These are phyloP conservation scores for Pogonomyrmex californicus DNA, from an alignment of 1,140 invertebrate genomes.

Conservation along the genomic window DNA sequence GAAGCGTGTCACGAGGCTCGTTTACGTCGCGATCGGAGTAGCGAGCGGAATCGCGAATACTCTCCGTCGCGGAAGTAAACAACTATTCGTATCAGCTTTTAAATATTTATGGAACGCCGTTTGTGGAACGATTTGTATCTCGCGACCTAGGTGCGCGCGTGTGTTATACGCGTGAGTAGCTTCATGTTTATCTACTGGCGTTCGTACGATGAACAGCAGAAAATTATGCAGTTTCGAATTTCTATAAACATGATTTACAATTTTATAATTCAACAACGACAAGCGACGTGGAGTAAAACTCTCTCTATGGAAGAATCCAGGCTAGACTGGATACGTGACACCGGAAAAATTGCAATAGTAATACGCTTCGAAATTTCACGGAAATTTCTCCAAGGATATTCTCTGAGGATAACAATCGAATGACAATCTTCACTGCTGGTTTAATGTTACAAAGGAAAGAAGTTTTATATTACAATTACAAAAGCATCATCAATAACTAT, in stretches of 20 bases:
- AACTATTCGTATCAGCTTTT: slow-evolving; percentile 46
- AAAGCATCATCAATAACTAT: background rate
- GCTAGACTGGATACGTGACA: background rate
- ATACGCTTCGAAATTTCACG: background rate
- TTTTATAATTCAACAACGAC: background rate
- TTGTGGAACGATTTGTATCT: slow-evolving; percentile 57
- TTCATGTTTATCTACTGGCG: slow-evolving; percentile 2
- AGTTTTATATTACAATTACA: background rate
- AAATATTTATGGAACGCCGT: slow-evolving; percentile 52
- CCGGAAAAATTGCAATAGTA: background rate
- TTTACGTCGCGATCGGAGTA: slow-evolving; percentile 34
- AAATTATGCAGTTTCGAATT: slow-evolving; percentile 21
- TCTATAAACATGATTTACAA: slow-evolving; percentile 30
- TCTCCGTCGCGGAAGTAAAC: slow-evolving; percentile 37
- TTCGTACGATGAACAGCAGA: background rate
- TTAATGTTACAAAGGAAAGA: background rate
- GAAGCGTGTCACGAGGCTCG: slow-evolving; percentile 31
- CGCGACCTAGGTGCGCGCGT: slow-evolving; percentile 16
- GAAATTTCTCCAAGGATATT: background rate
- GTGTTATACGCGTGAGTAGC: slow-evolving; percentile 26
- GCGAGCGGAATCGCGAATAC: slow-evolving; percentile 24
- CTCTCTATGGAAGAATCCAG: no score
- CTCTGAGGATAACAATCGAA: background rate
- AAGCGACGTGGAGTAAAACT: background rate
- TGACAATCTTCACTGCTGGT: background rate